Conservation (phyloP, 2,797 vertebrate species). For the Ispidina picta region DNA sequence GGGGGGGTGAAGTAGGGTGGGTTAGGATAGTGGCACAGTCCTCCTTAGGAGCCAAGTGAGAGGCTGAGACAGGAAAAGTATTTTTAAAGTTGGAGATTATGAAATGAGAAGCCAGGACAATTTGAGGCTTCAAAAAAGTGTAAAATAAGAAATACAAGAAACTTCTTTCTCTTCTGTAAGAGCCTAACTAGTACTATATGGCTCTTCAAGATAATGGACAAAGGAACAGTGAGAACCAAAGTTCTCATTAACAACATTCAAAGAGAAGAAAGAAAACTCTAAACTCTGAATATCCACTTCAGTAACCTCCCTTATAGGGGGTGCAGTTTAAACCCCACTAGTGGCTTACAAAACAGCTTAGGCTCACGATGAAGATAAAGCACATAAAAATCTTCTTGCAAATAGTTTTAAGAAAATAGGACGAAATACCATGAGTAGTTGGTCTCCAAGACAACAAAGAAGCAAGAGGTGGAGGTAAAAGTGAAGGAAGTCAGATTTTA, state of each 20-base stretch:
- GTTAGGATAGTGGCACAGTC: neutral
- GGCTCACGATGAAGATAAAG: neutral
- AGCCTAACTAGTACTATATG: neutral
- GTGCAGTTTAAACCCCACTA: neutral
- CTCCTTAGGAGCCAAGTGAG: neutral
- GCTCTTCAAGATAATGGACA: neutral
- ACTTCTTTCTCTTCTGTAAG: neutral
- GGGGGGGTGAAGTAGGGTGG: neutral
- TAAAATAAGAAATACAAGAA: neutral
- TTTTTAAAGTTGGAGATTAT: neutral
- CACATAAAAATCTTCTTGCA: neutral
- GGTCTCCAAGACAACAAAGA: neutral
- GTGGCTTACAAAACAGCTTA: neutral
- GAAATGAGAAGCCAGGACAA: neutral
- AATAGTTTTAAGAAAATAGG: neutral
- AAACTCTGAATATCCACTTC: neutral
- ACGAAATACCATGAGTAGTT: neutral
- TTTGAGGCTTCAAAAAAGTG: neutral
- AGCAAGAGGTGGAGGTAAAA: neutral
- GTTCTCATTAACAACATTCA: neutral
- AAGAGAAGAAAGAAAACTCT: neutral
- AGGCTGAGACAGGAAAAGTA: neutral
- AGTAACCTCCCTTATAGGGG: neutral
- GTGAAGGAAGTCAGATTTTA: neutral
- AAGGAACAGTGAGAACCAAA: neutral